Conservation (phyloP, 2,888 invertebrate species). For the Deilephila elpenor region DNA sequence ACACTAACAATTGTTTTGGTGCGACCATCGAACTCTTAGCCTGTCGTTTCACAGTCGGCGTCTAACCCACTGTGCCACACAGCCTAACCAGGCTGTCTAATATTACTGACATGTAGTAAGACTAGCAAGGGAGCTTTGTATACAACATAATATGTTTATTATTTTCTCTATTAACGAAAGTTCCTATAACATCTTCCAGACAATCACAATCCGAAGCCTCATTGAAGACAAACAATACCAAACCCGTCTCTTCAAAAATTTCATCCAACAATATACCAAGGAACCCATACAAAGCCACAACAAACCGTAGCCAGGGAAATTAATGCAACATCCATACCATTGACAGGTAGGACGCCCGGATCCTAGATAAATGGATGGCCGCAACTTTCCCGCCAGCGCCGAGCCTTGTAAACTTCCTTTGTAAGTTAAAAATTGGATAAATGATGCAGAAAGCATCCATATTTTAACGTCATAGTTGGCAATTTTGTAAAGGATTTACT, state of each 20-base stretch:
- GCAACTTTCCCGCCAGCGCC: neutral
- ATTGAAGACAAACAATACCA: too few relatives aligned
- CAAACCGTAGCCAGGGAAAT: constrained; percentile 11
- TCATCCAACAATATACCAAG: neutral
- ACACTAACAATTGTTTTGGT: too few relatives aligned
- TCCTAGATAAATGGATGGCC: constrained; percentile 16
- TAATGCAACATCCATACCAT: constrained; percentile 2
- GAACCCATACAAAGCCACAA: neutral
- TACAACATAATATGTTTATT: too few relatives aligned
- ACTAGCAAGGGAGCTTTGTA: too few relatives aligned
- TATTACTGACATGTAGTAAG: too few relatives aligned
- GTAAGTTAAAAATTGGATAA: constrained; percentile 18
- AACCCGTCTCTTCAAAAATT: neutral
- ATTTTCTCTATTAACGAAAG: too few relatives aligned
- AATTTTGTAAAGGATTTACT: constrained; percentile 10
- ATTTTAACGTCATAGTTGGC: constrained; percentile 21
- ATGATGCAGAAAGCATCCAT: constrained; percentile 15
- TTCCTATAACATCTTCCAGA: too few relatives aligned
- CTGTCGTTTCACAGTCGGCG: too few relatives aligned
- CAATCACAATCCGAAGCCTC: too few relatives aligned
- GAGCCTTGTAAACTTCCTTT: constrained; percentile 21
- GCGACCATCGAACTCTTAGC: too few relatives aligned
- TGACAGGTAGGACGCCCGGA: constrained; percentile 8
- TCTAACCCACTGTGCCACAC: too few relatives aligned
- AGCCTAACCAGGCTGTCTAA: too few relatives aligned